A percentile compares a stretch with the other conserved stretches of the same genome.
These are phyloP conservation scores for Prolemur simus DNA, from an alignment of 2,113 vertebrate genomes.

Conservation along the genomic window DNA sequence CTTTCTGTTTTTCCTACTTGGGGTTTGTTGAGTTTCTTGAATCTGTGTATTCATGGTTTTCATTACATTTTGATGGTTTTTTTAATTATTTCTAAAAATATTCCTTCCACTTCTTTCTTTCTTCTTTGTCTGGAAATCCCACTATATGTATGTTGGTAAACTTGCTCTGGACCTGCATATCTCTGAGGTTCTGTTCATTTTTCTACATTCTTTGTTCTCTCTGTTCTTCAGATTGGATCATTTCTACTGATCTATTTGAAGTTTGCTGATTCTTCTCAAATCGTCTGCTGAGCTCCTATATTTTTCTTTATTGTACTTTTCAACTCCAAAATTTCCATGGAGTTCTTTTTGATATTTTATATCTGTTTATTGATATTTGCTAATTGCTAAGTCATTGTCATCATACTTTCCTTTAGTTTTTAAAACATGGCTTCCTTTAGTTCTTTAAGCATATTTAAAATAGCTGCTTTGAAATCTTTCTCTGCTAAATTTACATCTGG, in stretches of 20 bases:
- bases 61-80: neutral
- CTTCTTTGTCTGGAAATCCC: neutral
- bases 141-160: neutral
- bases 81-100: slow-evolving; percentile 20
- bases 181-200: neutral
- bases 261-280: neutral
- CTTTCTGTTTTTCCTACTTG: neutral
- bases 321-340: neutral
- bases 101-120: neutral
- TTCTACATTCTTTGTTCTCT: neutral
- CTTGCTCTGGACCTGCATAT: neutral
- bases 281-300: neutral
- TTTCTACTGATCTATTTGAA: neutral
- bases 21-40: neutral
- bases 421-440: neutral
- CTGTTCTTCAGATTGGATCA: neutral
- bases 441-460: neutral
- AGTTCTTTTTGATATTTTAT: neutral
- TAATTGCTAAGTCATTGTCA: neutral
- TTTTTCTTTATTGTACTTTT: neutral
- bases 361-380: neutral
- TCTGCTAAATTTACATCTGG: slow-evolving; percentile 11
- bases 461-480: slow-evolving; percentile 26
- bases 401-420: slow-evolving; percentile 27
- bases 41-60: neutral